A percentile compares a stretch with the other conserved stretches of the same genome.
Conservation (phyloP, 2,888 invertebrate genomes). For the Cetonia aurata region DNA sequence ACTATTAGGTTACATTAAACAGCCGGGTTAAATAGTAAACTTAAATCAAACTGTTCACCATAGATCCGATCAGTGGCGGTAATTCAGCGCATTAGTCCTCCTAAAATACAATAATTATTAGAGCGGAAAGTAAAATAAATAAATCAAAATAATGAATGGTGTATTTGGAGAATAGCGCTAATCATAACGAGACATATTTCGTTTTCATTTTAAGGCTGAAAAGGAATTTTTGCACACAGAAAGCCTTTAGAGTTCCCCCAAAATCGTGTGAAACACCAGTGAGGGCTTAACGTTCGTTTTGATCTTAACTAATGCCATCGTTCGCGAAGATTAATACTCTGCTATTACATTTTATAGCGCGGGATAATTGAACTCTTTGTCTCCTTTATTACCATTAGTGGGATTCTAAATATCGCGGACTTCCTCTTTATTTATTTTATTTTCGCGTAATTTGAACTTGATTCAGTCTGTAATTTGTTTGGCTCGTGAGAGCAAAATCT, state of each 20-base stretch:
- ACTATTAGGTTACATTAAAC: too few relatives aligned
- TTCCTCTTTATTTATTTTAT: constrained; percentile 28
- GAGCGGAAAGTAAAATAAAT: too few relatives aligned
- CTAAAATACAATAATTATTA: too few relatives aligned
- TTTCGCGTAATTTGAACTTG: constrained; percentile 34
- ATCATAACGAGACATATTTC: too few relatives aligned
- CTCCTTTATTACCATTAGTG: constrained; percentile 50
- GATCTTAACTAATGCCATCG: constrained; percentile 46
- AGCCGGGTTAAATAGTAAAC: too few relatives aligned
- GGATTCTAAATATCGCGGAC: constrained; percentile 47
- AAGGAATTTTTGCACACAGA: not conserved
- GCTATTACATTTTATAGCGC: constrained; percentile 49
- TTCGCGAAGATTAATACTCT: constrained; percentile 48
- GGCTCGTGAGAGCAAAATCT: too few relatives aligned
- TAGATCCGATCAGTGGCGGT: too few relatives aligned
- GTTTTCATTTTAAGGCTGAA: too few relatives aligned
- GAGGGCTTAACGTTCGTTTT: constrained; percentile 40
- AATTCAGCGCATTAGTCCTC: too few relatives aligned
- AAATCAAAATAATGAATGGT: too few relatives aligned
- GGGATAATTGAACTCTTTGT: constrained; percentile 52
- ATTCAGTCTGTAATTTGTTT: not conserved
- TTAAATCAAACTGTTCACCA: too few relatives aligned
- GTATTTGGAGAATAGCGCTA: too few relatives aligned
- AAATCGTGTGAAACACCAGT: constrained; percentile 24
- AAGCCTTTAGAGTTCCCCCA: not conserved